A percentile compares a stretch with the other conserved stretches of the same genome.
Conservation (phyloP, 2,888 invertebrate genomes). For the Anagyrus pseudococci region DNA sequence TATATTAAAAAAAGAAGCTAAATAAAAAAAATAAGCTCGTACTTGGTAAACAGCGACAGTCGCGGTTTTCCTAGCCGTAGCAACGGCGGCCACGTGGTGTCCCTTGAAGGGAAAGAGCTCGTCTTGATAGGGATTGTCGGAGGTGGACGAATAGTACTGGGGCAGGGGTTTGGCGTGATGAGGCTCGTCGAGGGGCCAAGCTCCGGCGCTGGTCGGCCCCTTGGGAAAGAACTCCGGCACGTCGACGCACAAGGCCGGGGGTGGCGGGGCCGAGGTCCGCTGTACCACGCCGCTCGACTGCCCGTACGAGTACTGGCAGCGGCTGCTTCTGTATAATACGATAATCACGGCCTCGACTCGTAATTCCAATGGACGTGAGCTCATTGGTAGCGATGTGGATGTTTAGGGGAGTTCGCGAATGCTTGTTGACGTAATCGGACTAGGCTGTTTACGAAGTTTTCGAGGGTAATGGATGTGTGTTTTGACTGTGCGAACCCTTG, state of each 20-base stretch:
- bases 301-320: conserved; percentile 34
- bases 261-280: conserved; percentile 28
- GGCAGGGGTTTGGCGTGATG: conserved; percentile 17
- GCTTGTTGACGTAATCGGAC: too few species aligned
- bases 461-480: too few species aligned
- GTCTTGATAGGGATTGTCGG: conserved; percentile 51
- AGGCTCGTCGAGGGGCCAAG: conserved; percentile 31
- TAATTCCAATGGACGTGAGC: too few species aligned
- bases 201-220: conserved; percentile 28
- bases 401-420: too few species aligned
- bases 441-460: too few species aligned
- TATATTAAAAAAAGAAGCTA: too few species aligned
- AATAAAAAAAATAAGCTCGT: too few species aligned
- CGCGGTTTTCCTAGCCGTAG: conserved; percentile 23
- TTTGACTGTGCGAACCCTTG: too few species aligned
- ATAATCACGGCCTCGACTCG: too few species aligned
- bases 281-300: conserved; percentile 29
- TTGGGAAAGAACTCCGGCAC: conserved; percentile 59
- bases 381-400: too few species aligned
- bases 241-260: conserved; percentile 46
- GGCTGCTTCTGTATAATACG: conserved; percentile 23
- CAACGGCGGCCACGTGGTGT: conserved; percentile 3
- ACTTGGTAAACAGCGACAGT: conserved; percentile 49
- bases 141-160: conserved; percentile 42
- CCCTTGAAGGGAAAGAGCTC: conserved; percentile 50